A percentile compares a stretch with the other conserved stretches of the same genome.
Conservation (phyloP, 92 coral and sea anemone genomes). For the Anthopleura xanthogrammica region DNA sequence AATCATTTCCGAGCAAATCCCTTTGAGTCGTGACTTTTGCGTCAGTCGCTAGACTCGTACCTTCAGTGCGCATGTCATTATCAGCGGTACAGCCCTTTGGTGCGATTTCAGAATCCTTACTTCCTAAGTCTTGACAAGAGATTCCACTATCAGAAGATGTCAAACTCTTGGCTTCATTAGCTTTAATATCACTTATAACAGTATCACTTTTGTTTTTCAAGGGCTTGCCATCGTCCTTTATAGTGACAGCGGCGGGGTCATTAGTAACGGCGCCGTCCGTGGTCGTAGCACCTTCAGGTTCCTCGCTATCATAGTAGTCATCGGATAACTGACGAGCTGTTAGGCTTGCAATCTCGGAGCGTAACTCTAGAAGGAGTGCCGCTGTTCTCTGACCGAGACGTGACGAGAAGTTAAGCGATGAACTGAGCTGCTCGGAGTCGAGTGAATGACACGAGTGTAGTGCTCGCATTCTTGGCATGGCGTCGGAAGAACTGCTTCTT, state of each 20-base stretch:
- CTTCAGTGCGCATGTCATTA: neutral
- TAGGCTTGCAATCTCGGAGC: slow-evolving; percentile 62
- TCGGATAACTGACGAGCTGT: slow-evolving; percentile 49
- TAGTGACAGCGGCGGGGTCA: slow-evolving; percentile 17
- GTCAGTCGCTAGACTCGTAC: neutral
- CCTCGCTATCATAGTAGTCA: neutral
- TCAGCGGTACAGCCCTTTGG: neutral
- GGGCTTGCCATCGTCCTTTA: neutral
- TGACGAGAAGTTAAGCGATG: slow-evolving; percentile 35
- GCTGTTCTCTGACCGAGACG: slow-evolving; percentile 58
- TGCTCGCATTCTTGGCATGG: slow-evolving; percentile 24
- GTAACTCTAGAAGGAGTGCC: slow-evolving; percentile 45
- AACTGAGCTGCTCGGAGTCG: slow-evolving; percentile 31
- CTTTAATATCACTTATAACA: neutral
- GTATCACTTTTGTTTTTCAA: neutral
- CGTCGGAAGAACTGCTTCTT: slow-evolving; percentile 32
- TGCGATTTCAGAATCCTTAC: neutral
- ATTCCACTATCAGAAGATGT: slow-evolving; percentile 1
- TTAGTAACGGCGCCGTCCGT: neutral
- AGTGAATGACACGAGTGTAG: slow-evolving; percentile 26
- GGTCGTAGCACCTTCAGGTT: neutral
- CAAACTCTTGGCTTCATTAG: neutral
- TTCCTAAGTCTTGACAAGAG: neutral
- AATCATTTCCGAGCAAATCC: neutral
- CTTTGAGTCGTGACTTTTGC: neutral